Conservation (phyloP, 2,797 vertebrate species). For the Pseudochirops corinnae region DNA sequence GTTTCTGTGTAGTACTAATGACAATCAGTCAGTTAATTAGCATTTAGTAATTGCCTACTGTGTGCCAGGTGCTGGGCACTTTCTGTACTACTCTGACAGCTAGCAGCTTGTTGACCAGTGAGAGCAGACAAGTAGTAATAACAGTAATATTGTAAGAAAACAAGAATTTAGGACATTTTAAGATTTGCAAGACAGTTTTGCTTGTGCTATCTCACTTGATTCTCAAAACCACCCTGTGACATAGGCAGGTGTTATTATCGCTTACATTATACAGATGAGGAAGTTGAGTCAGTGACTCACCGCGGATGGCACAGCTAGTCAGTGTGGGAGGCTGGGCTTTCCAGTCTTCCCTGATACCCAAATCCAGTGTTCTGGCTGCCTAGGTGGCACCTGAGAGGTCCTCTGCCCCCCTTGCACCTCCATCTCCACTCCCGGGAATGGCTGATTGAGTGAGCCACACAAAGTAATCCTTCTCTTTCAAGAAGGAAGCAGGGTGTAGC, state of each 20-base stretch:
- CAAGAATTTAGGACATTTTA: background rate
- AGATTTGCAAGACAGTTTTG: background rate
- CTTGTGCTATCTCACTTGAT: background rate
- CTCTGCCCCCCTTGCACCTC: background rate
- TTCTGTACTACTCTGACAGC: background rate
- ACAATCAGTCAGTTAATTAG: background rate
- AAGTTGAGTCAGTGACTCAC: background rate
- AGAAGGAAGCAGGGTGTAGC: too few species aligned
- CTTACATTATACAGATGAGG: background rate
- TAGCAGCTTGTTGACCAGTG: background rate
- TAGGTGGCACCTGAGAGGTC: background rate
- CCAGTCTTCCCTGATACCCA: background rate
- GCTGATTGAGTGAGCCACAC: rapidly evolving
- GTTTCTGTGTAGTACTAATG: background rate
- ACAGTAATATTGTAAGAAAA: background rate
- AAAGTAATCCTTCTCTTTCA: background rate
- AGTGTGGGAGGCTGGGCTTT: background rate
- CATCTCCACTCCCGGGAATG: background rate
- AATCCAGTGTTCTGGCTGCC: background rate
- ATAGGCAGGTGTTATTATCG: background rate
- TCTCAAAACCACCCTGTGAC: background rate
- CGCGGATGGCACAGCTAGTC: background rate
- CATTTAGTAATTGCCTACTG: background rate
- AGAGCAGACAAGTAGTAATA: background rate
- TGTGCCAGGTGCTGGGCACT: background rate